Conservation (phyloP, 2,888 invertebrate genomes). For the Oscheius onirici region DNA sequence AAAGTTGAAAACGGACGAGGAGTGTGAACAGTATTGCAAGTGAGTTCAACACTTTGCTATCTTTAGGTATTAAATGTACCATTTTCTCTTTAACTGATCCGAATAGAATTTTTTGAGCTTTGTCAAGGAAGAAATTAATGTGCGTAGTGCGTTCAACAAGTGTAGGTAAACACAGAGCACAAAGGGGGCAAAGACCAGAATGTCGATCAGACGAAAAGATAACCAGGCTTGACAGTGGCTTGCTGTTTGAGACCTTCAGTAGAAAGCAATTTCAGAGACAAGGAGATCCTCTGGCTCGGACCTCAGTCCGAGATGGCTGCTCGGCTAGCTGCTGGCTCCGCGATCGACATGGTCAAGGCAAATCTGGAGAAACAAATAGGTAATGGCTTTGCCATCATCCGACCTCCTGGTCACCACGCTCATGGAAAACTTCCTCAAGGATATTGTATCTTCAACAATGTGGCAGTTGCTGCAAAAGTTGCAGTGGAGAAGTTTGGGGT, state of each 20-base stretch:
- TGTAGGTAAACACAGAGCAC: no score
- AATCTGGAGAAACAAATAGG: conserved; percentile 49
- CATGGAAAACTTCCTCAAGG: conserved; percentile 79
- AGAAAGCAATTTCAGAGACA: no score
- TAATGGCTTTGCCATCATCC: conserved; percentile 93
- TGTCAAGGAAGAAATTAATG: no score
- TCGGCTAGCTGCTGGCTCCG: conserved; percentile 51
- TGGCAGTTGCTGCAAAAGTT: conserved; percentile 91
- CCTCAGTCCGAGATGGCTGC: conserved; percentile 50
- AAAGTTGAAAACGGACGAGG: conserved; percentile 38
- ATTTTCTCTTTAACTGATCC: no score
- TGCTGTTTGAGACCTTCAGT: no score
- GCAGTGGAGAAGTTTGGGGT: conserved; percentile 64
- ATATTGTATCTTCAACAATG: conserved; percentile 98
- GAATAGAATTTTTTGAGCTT: neutral
- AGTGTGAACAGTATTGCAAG: conserved; percentile 59
- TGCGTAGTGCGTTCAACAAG: no score
- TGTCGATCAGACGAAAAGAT: no score
- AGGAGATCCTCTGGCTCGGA: conserved; percentile 59
- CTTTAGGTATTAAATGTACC: no score
- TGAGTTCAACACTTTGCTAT: no score
- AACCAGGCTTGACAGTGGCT: no score
- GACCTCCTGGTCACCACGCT: conserved; percentile 89
- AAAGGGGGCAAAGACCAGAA: no score
- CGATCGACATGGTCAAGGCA: conserved; percentile 57